Evolutionary conservation across 2,888 invertebrate genomes (phyloP).

Genomic region (Synergus japonicus): DNA sequence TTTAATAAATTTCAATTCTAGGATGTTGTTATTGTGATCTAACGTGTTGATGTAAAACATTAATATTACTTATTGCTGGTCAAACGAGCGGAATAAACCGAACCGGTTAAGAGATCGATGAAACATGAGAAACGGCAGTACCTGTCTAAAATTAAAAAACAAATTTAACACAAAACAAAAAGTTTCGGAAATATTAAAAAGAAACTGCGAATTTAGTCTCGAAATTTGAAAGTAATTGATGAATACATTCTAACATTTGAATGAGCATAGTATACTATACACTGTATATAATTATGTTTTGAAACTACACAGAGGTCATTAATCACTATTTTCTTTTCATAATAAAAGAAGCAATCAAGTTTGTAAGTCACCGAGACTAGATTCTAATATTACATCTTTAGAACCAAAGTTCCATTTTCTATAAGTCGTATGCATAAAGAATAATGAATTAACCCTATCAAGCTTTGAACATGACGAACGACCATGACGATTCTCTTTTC

Average conservation of each 20-base stretch:
- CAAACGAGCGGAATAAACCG: too few species aligned
- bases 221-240: too few species aligned
- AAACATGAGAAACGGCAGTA: too few species aligned
- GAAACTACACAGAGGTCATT: neutral
- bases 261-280: neutral
- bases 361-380: neutral
- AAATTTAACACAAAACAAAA: too few species aligned
- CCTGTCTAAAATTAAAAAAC: too few species aligned
- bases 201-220: too few species aligned
- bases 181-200: too few species aligned
- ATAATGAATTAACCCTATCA: conserved; percentile 22
- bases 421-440: conserved; percentile 23
- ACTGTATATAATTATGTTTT: neutral
- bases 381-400: neutral
- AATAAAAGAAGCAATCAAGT: neutral
- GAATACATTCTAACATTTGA: neutral
- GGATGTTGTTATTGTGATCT: too few species aligned
- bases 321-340: neutral
- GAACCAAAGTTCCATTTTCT: neutral
- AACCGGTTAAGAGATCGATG: too few species aligned
- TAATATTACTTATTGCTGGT: too few species aligned
- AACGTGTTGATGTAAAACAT: too few species aligned
- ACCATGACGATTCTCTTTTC: conserved; percentile 21
- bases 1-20: too few species aligned
- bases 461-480: conserved; percentile 20